These are phyloP conservation scores for Apaloderma vittatum DNA, from an alignment of 2,113 vertebrate genomes.

Conservation along the genomic window DNA sequence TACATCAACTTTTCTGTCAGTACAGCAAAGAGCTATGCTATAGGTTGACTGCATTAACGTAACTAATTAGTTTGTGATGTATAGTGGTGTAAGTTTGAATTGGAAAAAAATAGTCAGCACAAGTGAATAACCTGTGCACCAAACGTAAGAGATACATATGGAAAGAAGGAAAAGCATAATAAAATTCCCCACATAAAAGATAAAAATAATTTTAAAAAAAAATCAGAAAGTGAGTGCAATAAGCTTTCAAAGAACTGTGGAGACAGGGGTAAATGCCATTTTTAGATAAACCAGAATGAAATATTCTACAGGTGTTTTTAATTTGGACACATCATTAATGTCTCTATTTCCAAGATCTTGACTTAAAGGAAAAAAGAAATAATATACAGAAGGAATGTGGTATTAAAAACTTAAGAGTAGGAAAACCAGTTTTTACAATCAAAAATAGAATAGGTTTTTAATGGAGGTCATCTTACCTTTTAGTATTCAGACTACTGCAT, in stretches of 20 bases:
- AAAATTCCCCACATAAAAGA: background rate
- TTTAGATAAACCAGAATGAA: background rate
- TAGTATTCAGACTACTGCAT: background rate
- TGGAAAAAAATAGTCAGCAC: background rate
- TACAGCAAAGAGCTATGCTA: background rate
- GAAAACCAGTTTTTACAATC: background rate
- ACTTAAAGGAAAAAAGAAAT: background rate
- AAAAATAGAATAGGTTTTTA: background rate
- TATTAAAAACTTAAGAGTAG: background rate
- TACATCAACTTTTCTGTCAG: background rate
- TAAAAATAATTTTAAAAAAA: background rate
- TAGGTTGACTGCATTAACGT: fast-evolving
- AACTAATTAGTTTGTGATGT: background rate
- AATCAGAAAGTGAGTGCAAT: background rate
- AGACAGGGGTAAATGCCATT: fast-evolving
- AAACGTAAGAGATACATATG: fast-evolving
- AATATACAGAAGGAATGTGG: background rate
- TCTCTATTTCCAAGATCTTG: background rate
- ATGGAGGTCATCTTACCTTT: background rate
- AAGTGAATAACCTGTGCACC: background rate
- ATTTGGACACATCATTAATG: background rate
- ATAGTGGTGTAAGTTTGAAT: background rate
- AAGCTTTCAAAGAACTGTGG: background rate
- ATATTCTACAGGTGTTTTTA: background rate
- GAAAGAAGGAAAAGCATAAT: background rate